Base-by-base conservation (phyloP, 2,888 invertebrate genomes). In the Pogonocherus hispidulus region DNA sequence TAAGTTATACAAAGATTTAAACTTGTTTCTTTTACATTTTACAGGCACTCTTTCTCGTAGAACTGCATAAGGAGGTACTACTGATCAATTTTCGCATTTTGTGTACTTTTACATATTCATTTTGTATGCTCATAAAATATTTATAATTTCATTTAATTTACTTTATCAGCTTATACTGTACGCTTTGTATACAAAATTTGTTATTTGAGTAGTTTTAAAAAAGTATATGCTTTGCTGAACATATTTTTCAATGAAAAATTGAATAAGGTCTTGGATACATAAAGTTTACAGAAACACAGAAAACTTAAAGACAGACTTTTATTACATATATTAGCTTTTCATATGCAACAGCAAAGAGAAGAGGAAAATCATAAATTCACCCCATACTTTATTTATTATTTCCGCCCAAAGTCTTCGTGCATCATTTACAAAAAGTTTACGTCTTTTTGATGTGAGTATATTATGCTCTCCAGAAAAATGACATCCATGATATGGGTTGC, bases 41-140 rank as follows among this genome's bases (percentile, higher is more conserved):
- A n/a, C n/a, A n/a, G n/a, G n/a, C n/a, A n/a, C n/a, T n/a, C n/a
- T 27, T 27, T 27, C 8, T 27, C 8, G 27, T 27, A 8, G 27
- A 27, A 27, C 27, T 8, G 8, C 27, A 27, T 8, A 27, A 47
- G 11, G 14, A 8, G 16, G 8, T 37, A 9, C 49, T 49, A 64
- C 68, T n/a, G n/a, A 64, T 64, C 47, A 51, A 27, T 59, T 52
- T 66, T 65, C 51, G 51, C 57, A 60, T 46, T 44, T 51, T 60
- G 60, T 54, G 41, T 66, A 44, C 60, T 62, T 55, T 66, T 62
- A 47, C n/a, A n/a, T n/a, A n/a, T n/a, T n/a, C n/a, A n/a, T n/a
- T n/a, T n/a, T n/a, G n/a, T n/a, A n/a, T n/a, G n/a, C n/a, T n/a
- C n/a, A n/a, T n/a, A n/a, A n/a, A n/a, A n/a, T n/a, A n/a, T n/a